Evolutionary conservation across 2,888 invertebrate species (phyloP), one percentile per base, ranked within the genome.

Genomic region (Morpho helenor): DNA sequence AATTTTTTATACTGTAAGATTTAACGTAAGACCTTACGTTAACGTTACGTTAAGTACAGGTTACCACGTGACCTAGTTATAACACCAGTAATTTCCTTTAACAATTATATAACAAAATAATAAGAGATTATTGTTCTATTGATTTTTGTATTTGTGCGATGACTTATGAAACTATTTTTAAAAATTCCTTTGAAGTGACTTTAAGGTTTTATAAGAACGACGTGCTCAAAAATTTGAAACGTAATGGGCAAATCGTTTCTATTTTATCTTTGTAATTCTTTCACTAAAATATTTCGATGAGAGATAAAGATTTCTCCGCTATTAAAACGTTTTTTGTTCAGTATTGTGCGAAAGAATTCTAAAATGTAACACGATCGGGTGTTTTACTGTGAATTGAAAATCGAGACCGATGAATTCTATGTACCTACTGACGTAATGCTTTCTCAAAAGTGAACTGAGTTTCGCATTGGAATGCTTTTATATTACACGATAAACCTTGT

Each of bases 401-500:
- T 78, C 73, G 76, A 78, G 71, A 70, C 74, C 72, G 68, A 62
- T 66, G 66, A 70, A 67, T 83, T 82, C 75, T 71, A 67, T 76
- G 77, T 75, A 79, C 23, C 22, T 47, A 10, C 62, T 74, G 75
- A 72, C 74, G 76, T 75, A 81, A 82, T 79, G 83, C 74, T 78
- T 85, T 86, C 87, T 80, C 67, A 76, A 78, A 83, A 85, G 68
- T 76, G 74, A 81, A 79, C 68, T 68, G 65, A 71, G 68, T 73
- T 70, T 68, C 68, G 63, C 61, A 57, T 68, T 71, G 70, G 66
- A 67, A 65, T 57, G 66, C 57, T 64, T 70, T 71, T 61, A 57
- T 41, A 54, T 42, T 10, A 23, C 7, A 48, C 42, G 54, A 53
- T 16, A 46, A 52, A 46, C 41, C 40, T 8, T 52, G 22, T 31